Base-by-base conservation (phyloP, 2,113 vertebrate species). In the Noturus placidus region DNA sequence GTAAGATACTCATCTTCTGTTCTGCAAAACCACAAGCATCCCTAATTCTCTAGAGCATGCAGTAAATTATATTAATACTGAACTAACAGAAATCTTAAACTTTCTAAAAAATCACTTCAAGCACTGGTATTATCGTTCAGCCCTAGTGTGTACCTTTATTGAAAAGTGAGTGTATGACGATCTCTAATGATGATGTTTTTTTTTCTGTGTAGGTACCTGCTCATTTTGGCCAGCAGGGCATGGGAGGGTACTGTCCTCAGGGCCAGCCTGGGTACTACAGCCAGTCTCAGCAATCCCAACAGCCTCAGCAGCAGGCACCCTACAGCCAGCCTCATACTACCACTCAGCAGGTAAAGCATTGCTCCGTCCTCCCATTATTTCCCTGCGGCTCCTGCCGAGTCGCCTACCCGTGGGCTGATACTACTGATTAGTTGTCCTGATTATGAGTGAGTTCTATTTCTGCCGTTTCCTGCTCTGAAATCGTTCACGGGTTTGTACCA, bases 231-330 rank as follows among this genome's bases (percentile, higher is more conserved):
- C 98, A 98, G 93, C 97, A 98, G 93, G 96, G 96, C 86, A 94
- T 96, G 54, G 96, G 95, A 70, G 95, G 96, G 85, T 97, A 97
- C 95, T 96, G 96, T 93, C 96, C 96, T 86, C 96, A 97, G 93
- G 96, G 96, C 93, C 97, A 97, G 88, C 97, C 97, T 90, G 95
- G 97, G 0, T 99, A 98, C 92, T 99, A 98, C 95, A 98, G 96
- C 95, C 97, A 97, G 93, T 96, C 97, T 89, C 96, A 97, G 50
- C 96, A 96, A 96, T 95, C 84, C 50, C 86, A 86, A 63, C 86
- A 81, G 50, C 78, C 79, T 35, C 78, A 69, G 46, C 87, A 88
- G 27, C 87, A 85, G 65, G 95, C 96, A 93, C 94, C 96, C 7
- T 97, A 97, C 94, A 90, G 96, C 72, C 98, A 96, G 93, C 96